Evolutionary conservation across 2,113 vertebrate species (phyloP), one percentile per base, ranked within the genome.

Genomic region (Brachyistius frenatus): DNA sequence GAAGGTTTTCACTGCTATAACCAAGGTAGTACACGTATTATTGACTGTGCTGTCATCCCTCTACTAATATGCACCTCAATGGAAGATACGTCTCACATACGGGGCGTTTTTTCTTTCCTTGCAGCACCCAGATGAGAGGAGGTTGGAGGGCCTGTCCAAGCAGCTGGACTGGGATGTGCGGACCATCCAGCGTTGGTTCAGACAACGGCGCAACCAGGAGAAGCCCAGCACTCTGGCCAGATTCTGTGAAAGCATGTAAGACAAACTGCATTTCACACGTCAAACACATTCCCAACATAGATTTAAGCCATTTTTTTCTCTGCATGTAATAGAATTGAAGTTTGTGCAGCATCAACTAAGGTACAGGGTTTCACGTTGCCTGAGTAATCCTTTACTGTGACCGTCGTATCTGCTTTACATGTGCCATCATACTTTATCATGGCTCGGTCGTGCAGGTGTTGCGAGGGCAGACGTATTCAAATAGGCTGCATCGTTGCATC

Each of bases 171-270:
- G 98, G 98, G 97, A 99, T 50, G 97, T 99, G 6, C 95, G 97
- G 70, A 99, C 96, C 88, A 99, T 99, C 89, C 97, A 99, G 71
- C 96, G 96, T 30, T 99, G 98, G 98, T 99, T 99, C 94, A 92
- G 97, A 82, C 98, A 99, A 65, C 95, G 98, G 31, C 96, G 98
- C 85, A 99, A 99, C 93, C 98, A 99, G 91, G 98, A 99, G 91
- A 99, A 99, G 68, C 97, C 98, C 54, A 99, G 98, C 91, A 98
- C 95, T 8, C 95, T 99, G 33, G 95, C 94, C 0, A 95, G 95
- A 60, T 99, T 99, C 95, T 99, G 97, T 76, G 98, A 99, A 85
- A 99, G 98, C 98, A 98, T 98, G 98, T 99, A 94, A 97, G 98
- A 75, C 15, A 37, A 68, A 49, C 30, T 47, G 5, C 15, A 33